Conservation (phyloP, 2,113 vertebrate genomes). For the Ictalurus punctatus region DNA sequence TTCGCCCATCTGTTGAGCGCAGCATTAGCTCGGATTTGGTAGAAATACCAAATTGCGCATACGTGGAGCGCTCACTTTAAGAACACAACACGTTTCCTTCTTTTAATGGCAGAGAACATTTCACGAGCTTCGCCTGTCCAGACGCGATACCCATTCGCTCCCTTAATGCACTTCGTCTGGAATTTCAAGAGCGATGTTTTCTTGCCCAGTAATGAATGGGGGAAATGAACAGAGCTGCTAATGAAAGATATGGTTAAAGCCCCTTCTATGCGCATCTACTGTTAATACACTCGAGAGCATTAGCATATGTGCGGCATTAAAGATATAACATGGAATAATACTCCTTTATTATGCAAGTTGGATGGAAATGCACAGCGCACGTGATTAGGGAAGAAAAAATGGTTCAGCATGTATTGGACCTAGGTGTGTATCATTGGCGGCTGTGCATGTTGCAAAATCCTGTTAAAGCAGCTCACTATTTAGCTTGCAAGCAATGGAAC, state of each 20-base stretch:
- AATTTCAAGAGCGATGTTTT: background rate
- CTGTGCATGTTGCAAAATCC: constrained; percentile 1
- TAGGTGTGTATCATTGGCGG: constrained; percentile 23
- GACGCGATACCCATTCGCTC: background rate
- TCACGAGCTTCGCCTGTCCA: background rate
- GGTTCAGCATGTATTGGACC: background rate
- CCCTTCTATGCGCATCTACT: background rate
- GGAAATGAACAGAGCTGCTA: background rate
- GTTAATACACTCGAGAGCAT: background rate
- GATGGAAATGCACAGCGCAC: background rate
- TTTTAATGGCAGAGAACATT: background rate
- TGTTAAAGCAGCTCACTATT: constrained; percentile 30
- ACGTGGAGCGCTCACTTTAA: background rate
- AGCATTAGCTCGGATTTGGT: constrained; percentile 40
- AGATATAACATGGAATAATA: background rate
- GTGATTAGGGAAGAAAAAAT: constrained; percentile 8
- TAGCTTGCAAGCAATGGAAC: constrained; percentile 45
- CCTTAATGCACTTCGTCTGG: background rate
- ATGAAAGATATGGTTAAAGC: constrained; percentile 2
- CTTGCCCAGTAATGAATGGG: background rate
- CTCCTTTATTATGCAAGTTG: background rate
- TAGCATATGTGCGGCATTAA: constrained; percentile 15
- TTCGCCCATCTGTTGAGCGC: constrained; percentile 74
- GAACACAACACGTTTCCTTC: background rate
- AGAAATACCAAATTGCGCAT: constrained; percentile 4